A percentile compares a stretch with the other conserved stretches of the same genome.
phyloP scores from a whole-genome alignment of 2,888 invertebrate species.

The Bimastos eiseni region DNA sequence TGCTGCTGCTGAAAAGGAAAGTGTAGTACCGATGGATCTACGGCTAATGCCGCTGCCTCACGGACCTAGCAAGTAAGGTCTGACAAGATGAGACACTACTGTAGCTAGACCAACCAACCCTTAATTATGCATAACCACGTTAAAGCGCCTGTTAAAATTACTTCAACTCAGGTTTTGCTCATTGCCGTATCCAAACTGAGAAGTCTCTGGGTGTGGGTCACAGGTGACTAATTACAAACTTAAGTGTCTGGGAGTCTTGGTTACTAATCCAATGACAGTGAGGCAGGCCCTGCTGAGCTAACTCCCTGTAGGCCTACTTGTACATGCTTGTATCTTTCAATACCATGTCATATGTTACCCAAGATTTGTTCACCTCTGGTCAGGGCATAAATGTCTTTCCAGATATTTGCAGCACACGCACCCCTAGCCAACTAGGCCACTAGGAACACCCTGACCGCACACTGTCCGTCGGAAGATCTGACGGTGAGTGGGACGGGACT shows the following conservation, averaged over 20 bases:
- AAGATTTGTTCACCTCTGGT: too few species aligned
- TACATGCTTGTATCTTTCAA: background rate
- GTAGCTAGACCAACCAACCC: background rate
- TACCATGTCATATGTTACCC: background rate
- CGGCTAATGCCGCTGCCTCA: background rate
- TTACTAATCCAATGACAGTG: background rate
- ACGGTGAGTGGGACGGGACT: too few species aligned
- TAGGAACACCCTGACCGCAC: too few species aligned
- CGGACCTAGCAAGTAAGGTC: background rate
- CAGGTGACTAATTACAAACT: background rate
- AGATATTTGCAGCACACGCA: too few species aligned
- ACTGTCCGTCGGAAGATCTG: too few species aligned
- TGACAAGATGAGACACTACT: background rate
- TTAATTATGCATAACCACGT: too few species aligned
- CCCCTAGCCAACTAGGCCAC: too few species aligned
- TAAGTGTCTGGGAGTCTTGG: background rate
- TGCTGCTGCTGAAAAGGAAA: background rate
- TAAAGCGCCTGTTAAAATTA: too few species aligned
- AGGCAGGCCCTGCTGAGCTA: background rate
- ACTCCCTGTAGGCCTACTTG: background rate
- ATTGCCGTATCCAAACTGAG: too few species aligned
- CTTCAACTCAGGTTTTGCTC: background rate
- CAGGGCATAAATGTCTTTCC: too few species aligned
- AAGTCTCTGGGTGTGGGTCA: background rate
- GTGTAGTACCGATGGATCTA: background rate